phyloP scores from a whole-genome alignment of 1,140 invertebrate species.

The Pollicipes pollicipes region DNA sequence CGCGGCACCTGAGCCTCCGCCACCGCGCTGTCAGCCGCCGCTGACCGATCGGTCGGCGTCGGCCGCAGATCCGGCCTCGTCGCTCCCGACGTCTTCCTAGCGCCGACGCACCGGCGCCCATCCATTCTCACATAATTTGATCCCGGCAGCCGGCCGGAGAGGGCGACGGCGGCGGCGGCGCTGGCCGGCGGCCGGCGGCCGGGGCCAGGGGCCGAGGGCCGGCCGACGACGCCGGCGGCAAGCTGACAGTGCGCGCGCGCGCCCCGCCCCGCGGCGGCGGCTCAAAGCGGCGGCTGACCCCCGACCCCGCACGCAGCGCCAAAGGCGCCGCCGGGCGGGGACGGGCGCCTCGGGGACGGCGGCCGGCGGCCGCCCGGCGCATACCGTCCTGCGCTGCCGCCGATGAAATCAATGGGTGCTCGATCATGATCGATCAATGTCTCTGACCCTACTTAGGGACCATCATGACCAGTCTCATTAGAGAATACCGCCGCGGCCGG shows the following conservation, averaged over 20 bases:
- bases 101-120: not conserved
- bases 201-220: too few species aligned
- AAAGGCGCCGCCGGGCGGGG: not conserved
- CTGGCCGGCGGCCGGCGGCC: too few species aligned
- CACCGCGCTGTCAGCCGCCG: not conserved
- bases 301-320: too few species aligned
- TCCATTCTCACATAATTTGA: constrained; percentile 2
- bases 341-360: not conserved
- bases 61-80: not conserved
- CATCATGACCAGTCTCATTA: not conserved
- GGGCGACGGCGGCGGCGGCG: too few species aligned
- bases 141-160: not conserved
- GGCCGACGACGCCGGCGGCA: not conserved
- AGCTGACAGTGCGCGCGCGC: not conserved
- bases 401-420: constrained; percentile 1
- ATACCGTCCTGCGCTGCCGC: not conserved
- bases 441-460: not conserved
- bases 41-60: not conserved
- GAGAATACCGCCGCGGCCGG: too few species aligned
- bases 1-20: not conserved
- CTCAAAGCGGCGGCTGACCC: not conserved
- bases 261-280: too few species aligned
- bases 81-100: not conserved
- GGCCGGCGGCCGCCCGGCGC: too few species aligned
- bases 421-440: not conserved